These are phyloP conservation scores for Tenthredo livida DNA, from an alignment of 2,888 invertebrate genomes.

Conservation along the genomic window DNA sequence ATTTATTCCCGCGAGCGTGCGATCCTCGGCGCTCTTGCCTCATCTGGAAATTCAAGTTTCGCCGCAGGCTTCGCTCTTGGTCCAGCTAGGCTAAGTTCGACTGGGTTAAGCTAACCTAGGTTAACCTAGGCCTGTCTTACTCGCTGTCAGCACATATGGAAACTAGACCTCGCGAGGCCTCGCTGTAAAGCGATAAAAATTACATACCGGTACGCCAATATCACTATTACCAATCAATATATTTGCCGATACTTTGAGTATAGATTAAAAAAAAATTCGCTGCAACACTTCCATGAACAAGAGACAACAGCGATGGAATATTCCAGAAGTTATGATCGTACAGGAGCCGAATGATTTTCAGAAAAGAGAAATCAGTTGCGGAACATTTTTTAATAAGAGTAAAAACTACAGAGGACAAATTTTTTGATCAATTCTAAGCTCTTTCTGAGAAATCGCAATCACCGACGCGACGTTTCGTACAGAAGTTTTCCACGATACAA, in stretches of 20 bases:
- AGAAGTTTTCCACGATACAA: constrained; percentile 2
- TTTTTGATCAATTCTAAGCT: not conserved
- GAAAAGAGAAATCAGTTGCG: not conserved
- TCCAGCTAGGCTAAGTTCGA: constrained; percentile 21
- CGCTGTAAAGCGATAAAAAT: constrained; percentile 4
- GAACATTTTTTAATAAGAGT: not conserved
- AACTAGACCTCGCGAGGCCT: not conserved
- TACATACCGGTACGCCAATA: not conserved
- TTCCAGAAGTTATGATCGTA: not conserved
- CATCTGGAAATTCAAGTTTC: constrained; percentile 24
- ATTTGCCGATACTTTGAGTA: not conserved
- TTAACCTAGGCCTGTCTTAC: constrained; percentile 34
- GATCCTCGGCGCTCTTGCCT: constrained; percentile 41
- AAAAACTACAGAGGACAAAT: not conserved
- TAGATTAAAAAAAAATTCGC: not conserved
- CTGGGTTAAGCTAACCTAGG: constrained; percentile 10
- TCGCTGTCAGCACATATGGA: constrained; percentile 38
- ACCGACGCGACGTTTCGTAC: not conserved
- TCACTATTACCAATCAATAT: not conserved
- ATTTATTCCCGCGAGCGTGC: constrained; percentile 59
- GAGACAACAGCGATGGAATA: not conserved
- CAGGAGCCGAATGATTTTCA: not conserved
- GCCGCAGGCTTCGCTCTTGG: constrained; percentile 30
- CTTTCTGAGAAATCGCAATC: not conserved
- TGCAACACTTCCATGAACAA: not conserved